phyloP scores from a whole-genome alignment of 35 echinoderm and acorn worm genomes.

The Acanthaster planci region DNA sequence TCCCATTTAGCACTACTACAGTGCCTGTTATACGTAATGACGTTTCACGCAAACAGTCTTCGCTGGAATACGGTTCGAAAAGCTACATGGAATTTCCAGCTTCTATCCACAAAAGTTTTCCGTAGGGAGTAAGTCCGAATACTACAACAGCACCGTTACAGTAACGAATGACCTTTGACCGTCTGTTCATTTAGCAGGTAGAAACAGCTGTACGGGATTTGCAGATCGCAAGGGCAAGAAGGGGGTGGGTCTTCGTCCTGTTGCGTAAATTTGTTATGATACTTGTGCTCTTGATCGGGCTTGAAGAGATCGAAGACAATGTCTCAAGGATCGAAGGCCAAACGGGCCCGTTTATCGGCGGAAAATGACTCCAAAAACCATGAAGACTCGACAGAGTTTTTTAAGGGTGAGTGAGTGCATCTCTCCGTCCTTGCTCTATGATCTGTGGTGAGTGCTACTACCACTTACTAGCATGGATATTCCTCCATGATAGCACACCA shows the following conservation, averaged over 20 bases:
- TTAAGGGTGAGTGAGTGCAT: background rate
- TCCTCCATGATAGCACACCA: background rate
- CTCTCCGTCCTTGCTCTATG: background rate
- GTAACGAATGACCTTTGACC: no score
- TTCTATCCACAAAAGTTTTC: no score
- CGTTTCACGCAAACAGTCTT: no score
- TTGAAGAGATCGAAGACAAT: background rate
- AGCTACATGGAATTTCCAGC: no score
- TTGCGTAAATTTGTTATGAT: background rate
- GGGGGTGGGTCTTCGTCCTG: background rate
- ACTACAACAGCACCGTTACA: no score
- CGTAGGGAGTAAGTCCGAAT: no score
- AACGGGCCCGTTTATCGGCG: constrained; percentile 8
- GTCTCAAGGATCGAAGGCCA: constrained; percentile 10
- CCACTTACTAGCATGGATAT: background rate
- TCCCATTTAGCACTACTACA: no score
- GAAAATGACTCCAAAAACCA: background rate
- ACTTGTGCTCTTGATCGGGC: background rate
- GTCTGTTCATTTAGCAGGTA: no score
- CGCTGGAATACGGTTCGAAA: no score
- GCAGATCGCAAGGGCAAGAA: no score
- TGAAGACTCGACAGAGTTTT: background rate
- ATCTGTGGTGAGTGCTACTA: background rate
- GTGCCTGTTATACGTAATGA: no score
- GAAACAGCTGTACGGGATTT: no score